Conservation (phyloP, 2,797 vertebrate species). For the Myiotriccus ornatus region DNA sequence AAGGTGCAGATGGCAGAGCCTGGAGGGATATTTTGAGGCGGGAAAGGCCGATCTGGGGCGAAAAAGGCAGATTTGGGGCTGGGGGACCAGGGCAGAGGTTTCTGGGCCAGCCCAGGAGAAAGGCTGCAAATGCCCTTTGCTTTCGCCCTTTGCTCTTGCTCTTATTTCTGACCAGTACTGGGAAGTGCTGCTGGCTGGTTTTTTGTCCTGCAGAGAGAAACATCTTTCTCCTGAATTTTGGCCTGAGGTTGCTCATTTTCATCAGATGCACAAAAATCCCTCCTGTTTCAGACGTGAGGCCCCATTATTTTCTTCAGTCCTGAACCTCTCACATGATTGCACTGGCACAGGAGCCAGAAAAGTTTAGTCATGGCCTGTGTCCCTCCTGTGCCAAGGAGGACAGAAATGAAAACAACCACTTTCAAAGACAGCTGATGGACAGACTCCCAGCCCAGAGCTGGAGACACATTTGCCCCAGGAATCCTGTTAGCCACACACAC, state of each 20-base stretch:
- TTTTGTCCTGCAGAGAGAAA: background rate
- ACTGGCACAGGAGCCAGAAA: constrained; percentile 15
- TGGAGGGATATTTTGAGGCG: background rate
- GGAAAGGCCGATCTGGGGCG: background rate
- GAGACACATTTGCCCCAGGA: background rate
- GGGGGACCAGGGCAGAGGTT: background rate
- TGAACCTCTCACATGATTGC: background rate
- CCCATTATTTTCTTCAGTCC: background rate
- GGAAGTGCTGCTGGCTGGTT: background rate
- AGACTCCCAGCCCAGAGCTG: background rate
- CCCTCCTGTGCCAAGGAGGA: background rate
- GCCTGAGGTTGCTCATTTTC: background rate
- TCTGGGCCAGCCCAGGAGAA: background rate
- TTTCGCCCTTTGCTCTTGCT: background rate
- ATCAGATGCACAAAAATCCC: background rate
- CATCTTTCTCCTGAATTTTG: background rate
- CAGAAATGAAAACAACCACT: constrained; percentile 2
- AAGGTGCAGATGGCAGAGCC: background rate
- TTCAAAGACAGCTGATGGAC: background rate
- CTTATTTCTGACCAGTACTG: background rate
- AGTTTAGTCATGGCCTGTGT: constrained; percentile 20
- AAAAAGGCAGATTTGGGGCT: background rate
- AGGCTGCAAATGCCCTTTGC: background rate
- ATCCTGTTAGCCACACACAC: background rate
- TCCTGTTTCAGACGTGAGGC: background rate